Percentiles rank a stretch among this genome's conserved stretches.
phyloP scores from a whole-genome alignment of 2,797 vertebrate genomes.

The Lepus townsendii region DNA sequence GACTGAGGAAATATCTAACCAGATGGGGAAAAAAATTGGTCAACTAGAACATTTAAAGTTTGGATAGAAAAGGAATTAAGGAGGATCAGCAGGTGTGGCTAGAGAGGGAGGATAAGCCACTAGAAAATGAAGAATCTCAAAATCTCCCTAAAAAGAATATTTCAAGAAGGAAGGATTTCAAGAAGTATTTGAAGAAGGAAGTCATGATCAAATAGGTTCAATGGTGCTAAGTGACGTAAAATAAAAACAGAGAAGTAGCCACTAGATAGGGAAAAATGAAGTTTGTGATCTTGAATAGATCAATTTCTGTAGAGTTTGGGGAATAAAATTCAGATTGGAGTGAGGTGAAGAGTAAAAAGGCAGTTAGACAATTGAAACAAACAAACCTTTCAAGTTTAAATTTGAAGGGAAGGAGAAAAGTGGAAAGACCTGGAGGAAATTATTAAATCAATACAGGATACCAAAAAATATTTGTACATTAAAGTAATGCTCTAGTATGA shows the following conservation, averaged over 20 bases:
- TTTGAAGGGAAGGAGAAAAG: conserved; percentile 36
- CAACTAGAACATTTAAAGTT: background rate
- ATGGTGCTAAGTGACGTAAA: background rate
- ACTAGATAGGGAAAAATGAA: background rate
- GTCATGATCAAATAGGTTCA: background rate
- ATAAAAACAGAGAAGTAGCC: background rate
- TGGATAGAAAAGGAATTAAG: background rate
- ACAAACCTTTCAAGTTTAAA: background rate
- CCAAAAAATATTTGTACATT: background rate
- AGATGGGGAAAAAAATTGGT: background rate
- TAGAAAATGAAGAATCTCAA: background rate
- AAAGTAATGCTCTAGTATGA: background rate
- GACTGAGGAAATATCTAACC: background rate
- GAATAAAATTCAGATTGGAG: background rate
- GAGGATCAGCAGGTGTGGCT: background rate
- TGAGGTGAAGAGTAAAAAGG: background rate
- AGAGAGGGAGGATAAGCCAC: background rate
- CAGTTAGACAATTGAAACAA: background rate
- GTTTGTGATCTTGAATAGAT: background rate
- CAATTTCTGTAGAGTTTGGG: background rate
- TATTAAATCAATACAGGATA: background rate
- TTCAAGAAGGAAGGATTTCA: background rate
- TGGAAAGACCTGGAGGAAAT: background rate
- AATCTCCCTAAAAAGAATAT: background rate
- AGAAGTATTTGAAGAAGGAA: background rate